Percentiles rank a stretch among this genome's conserved stretches.
Evolutionary conservation across 2,113 vertebrate species (phyloP).

Genomic region (Lampris incognitus): DNA sequence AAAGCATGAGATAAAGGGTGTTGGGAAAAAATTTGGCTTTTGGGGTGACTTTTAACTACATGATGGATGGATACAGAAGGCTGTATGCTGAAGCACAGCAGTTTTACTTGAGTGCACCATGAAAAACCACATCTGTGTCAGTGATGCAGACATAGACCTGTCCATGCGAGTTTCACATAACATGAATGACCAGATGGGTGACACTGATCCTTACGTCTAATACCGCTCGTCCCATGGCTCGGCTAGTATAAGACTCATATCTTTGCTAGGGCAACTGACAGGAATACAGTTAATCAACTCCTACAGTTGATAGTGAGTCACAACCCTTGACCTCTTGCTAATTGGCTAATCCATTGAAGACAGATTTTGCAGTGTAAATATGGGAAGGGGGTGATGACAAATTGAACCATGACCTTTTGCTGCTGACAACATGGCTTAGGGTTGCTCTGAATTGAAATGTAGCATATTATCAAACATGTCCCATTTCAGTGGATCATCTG

Average conservation of each 20-base stretch:
- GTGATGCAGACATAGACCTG: too few relatives aligned
- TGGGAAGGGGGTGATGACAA: not conserved
- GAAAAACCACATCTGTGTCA: not conserved
- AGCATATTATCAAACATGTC: not conserved
- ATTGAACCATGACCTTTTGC: conserved; percentile 53
- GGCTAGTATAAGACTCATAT: too few relatives aligned
- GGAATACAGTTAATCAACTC: not conserved
- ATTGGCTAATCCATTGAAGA: conserved; percentile 10
- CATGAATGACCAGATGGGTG: too few relatives aligned
- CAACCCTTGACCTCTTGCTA: not conserved
- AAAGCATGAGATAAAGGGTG: too few relatives aligned
- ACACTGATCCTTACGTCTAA: too few relatives aligned
- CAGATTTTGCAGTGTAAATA: not conserved
- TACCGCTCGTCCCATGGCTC: too few relatives aligned
- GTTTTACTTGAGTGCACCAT: conserved; percentile 7
- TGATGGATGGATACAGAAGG: not conserved
- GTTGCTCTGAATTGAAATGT: not conserved
- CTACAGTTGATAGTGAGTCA: not conserved
- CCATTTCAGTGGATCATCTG: conserved; percentile 17
- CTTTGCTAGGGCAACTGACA: not conserved
- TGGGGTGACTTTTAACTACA: conserved; percentile 4
- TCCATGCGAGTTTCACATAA: too few relatives aligned
- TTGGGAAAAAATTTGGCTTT: conserved; percentile 2
- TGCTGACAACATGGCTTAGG: conserved; percentile 32
- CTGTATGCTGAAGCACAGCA: not conserved